Conservation (phyloP, 2,113 vertebrate species). For the Sula dactylatra region DNA sequence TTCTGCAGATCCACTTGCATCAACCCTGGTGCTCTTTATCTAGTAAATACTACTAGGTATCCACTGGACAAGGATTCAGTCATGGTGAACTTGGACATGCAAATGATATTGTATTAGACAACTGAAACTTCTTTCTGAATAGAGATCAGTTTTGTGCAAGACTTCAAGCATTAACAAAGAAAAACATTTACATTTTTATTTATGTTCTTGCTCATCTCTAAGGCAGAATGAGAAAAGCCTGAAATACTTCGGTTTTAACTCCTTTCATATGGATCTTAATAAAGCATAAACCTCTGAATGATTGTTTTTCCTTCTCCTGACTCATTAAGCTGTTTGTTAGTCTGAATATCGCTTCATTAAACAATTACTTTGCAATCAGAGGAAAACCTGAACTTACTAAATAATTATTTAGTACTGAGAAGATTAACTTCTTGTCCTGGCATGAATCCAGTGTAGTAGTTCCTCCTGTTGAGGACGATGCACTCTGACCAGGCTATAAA, state of each 20-base stretch:
- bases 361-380: neutral
- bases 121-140: neutral
- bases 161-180: neutral
- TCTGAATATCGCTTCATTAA: neutral
- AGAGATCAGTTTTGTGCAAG: neutral
- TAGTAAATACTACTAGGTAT: rapidly evolving
- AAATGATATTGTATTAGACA: rapidly evolving
- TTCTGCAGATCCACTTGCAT: neutral
- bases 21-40: neutral
- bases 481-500: neutral
- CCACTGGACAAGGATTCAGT: rapidly evolving
- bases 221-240: neutral
- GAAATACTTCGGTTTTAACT: neutral
- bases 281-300: neutral
- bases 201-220: neutral
- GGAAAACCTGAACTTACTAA: neutral
- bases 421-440: neutral
- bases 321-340: neutral
- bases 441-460: neutral
- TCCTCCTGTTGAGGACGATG: neutral
- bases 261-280: neutral
- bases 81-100: rapidly evolving
- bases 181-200: neutral
- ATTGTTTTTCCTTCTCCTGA: neutral
- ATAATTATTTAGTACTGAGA: neutral